Base-by-base conservation (phyloP, 2,888 invertebrate species). In the Macropis europaea region DNA sequence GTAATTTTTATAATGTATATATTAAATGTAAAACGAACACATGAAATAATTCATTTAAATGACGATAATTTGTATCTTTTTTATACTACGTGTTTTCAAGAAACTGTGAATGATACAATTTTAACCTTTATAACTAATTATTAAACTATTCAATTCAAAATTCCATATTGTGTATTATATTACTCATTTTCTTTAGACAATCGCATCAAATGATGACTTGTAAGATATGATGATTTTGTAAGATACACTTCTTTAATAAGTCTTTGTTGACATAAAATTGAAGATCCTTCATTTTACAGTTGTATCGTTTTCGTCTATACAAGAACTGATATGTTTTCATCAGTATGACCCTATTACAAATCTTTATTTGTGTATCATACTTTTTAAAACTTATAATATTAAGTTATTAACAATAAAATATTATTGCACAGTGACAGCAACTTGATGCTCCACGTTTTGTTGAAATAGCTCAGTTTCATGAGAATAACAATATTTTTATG, bases 281-380 rank as follows among this genome's bases (percentile, higher is more conserved):
- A 42, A 34, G 11, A n/a, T 42, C 15, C 17, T 15, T 15, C 30
- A 22, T 38, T 48, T 54, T 68, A 63, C 36, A 61, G 34, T 71
- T 71, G 17, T 30, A 24, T 15, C 17, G 9, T 47, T 43, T 47
- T 59, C 40, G 38, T 57, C 42, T 32, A 43, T 38, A 40, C 19
- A 43, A 34, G 30, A 79, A 66, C 54, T 73, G 74, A 81, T 81
- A 75, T 67, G 72, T 79, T 48, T 62, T 50, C 28, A 69, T 52
- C 43, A 69, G 43, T 61, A 28, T 15, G 50, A 50, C 69, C 72
- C 69, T 73, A 61, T 76, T 63, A 73, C 30, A 73, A 80, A 50
- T 42, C 38, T 50, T 43, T 45, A 24, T 72, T 64, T 34, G 15
- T 43, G 17, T 72, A 59, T 40, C 62, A 43, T 45, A 36, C 48